phyloP scores from a whole-genome alignment of 2,888 invertebrate species.

The Lepidochitona cinerea region DNA sequence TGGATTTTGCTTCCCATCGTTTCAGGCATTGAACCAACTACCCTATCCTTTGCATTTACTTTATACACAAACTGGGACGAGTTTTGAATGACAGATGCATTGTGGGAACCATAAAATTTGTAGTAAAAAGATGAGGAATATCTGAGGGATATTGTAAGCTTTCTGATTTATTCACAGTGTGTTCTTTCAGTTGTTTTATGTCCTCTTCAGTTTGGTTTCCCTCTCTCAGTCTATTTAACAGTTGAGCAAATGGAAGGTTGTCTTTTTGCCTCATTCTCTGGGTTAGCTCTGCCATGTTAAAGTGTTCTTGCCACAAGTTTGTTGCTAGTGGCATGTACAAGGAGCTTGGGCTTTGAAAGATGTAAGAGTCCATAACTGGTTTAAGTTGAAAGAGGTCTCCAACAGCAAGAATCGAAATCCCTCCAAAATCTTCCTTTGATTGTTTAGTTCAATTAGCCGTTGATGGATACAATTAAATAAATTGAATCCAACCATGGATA shows the following conservation, averaged over 20 bases:
- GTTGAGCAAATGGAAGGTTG: constrained; percentile 32
- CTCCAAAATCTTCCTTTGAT: constrained; percentile 33
- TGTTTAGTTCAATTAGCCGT: no score
- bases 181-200: constrained; percentile 20
- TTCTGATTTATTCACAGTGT: constrained; percentile 1
- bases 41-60: constrained; percentile 27
- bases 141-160: constrained; percentile 16
- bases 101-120: constrained; percentile 28
- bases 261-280: constrained; percentile 38
- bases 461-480: no score
- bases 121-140: constrained; percentile 28
- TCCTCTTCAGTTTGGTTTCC: constrained; percentile 32
- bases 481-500: no score
- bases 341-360: constrained; percentile 17
- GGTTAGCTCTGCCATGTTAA: constrained; percentile 32
- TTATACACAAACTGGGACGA: constrained; percentile 3
- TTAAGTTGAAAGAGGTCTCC: no score
- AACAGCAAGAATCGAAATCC: constrained; percentile 27
- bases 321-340: constrained; percentile 26
- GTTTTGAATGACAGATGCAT: background rate
- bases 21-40: constrained; percentile 14
- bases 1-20: constrained; percentile 17
- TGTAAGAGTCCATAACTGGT: constrained; percentile 29
- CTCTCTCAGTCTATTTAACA: constrained; percentile 36
- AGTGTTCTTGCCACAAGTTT: constrained; percentile 33